Evolutionary conservation across 2,888 invertebrate genomes (phyloP).

Genomic region (Dryobota labecula): DNA sequence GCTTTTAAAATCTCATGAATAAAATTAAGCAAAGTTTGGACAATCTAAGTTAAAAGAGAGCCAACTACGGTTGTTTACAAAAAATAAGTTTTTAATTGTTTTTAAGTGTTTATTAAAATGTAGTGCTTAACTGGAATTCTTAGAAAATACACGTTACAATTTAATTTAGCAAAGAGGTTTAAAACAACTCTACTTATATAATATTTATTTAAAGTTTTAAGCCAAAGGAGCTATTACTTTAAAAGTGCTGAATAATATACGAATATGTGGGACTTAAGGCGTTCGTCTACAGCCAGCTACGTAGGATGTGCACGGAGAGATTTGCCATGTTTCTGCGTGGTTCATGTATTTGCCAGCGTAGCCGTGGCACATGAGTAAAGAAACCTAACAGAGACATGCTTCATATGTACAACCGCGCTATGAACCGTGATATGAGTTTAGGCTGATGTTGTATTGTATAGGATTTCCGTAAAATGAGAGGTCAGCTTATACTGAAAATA

Average conservation of each 20-base stretch:
- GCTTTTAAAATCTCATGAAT: slow-evolving; percentile 33
- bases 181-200: not conserved
- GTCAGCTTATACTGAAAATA: too few relatives aligned
- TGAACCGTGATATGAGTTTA: too few relatives aligned
- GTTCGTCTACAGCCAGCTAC: too few relatives aligned
- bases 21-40: slow-evolving; percentile 40
- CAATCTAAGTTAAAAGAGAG: slow-evolving; percentile 24
- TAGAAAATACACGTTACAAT: not conserved
- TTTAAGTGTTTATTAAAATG: slow-evolving; percentile 29
- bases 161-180: slow-evolving; percentile 16
- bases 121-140: not conserved
- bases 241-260: slow-evolving; percentile 2
- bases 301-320: not conserved
- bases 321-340: not conserved
- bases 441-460: too few relatives aligned
- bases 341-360: not conserved
- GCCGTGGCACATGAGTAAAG: too few relatives aligned
- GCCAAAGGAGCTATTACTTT: not conserved
- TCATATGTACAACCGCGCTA: too few relatives aligned
- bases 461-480: too few relatives aligned
- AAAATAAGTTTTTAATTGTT: slow-evolving; percentile 44
- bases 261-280: not conserved
- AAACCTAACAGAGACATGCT: too few relatives aligned
- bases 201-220: not conserved
- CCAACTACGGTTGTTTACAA: slow-evolving; percentile 29